A percentile compares a stretch with the other conserved stretches of the same genome.
Conservation (phyloP, 37 sponge, comb jelly and placozoan genomes). For the Axinella damicornis region DNA sequence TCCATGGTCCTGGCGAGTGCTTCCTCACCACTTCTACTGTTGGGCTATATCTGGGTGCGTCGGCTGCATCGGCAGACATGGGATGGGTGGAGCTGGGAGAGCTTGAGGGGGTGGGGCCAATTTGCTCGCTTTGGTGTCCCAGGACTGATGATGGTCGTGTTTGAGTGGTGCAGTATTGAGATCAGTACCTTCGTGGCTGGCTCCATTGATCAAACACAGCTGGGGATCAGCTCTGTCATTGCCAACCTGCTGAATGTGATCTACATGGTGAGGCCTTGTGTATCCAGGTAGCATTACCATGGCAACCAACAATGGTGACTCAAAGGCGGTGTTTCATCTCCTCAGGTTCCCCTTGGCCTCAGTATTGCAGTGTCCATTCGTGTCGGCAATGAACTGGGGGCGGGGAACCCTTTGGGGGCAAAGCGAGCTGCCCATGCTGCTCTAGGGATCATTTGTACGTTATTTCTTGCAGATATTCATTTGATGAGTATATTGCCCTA, state of each 20-base stretch:
- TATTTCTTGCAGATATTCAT: background rate
- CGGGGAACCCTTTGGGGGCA: conserved; percentile 47
- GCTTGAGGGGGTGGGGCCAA: conserved; percentile 60
- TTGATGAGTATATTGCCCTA: background rate
- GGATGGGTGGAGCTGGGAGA: conserved; percentile 79
- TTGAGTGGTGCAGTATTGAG: conserved; percentile 73
- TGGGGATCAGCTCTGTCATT: conserved; percentile 37
- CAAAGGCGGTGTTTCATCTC: background rate
- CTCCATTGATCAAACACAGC: conserved; percentile 35
- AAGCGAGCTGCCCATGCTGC: conserved; percentile 41
- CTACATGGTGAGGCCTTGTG: conserved; percentile 60
- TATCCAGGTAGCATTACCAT: background rate
- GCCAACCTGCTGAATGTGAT: conserved; percentile 6
- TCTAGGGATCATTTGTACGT: conserved; percentile 11
- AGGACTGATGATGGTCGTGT: conserved; percentile 49
- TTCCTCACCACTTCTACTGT: conserved; percentile 30
- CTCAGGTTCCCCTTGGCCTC: conserved; percentile 50
- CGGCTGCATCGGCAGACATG: conserved; percentile 58
- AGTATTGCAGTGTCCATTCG: conserved; percentile 41
- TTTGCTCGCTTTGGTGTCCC: conserved; percentile 25
- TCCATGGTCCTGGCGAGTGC: conserved; percentile 9
- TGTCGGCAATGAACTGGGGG: conserved; percentile 63
- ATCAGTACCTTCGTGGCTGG: conserved; percentile 55
- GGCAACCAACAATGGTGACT: background rate
- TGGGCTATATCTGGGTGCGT: conserved; percentile 29